phyloP scores from a whole-genome alignment of 2,888 invertebrate genomes.

The Zhuqinia jingwanae region DNA sequence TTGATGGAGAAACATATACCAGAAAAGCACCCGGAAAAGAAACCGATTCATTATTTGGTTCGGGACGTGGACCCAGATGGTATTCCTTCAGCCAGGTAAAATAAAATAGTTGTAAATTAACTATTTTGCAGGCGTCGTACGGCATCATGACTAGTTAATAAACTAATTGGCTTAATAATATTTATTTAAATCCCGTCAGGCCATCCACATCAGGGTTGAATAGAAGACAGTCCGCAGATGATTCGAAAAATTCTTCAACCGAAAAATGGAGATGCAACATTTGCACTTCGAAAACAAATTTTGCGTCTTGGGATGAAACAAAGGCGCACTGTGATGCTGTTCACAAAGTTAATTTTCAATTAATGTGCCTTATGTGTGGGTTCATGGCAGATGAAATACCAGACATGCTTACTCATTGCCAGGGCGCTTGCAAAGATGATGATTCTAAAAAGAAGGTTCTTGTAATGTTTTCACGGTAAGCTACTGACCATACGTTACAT shows the following conservation, averaged over 20 bases:
- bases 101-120: background rate
- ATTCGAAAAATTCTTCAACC: constrained; percentile 27
- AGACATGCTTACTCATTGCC: constrained; percentile 60
- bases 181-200: constrained; percentile 20
- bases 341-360: constrained; percentile 87
- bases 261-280: constrained; percentile 87
- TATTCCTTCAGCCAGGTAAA: constrained; percentile 75
- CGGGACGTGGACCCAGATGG: constrained; percentile 81
- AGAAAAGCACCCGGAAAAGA: constrained; percentile 84
- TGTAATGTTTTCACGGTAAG: constrained; percentile 82
- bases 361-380: constrained; percentile 87
- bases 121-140: background rate
- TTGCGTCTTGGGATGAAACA: constrained; percentile 84
- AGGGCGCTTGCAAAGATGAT: background rate
- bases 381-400: constrained; percentile 80
- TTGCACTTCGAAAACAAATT: constrained; percentile 84
- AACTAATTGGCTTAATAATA: too few species aligned
- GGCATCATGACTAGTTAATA: too few species aligned
- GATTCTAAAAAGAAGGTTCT: constrained; percentile 81
- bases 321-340: constrained; percentile 83
- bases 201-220: constrained; percentile 27
- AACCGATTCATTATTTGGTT: constrained; percentile 82
- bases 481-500: background rate
- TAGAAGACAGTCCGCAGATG: constrained; percentile 74
- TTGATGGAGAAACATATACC: constrained; percentile 86